phyloP scores from a whole-genome alignment of 2,888 invertebrate species.

The Eupithecia insigniata region DNA sequence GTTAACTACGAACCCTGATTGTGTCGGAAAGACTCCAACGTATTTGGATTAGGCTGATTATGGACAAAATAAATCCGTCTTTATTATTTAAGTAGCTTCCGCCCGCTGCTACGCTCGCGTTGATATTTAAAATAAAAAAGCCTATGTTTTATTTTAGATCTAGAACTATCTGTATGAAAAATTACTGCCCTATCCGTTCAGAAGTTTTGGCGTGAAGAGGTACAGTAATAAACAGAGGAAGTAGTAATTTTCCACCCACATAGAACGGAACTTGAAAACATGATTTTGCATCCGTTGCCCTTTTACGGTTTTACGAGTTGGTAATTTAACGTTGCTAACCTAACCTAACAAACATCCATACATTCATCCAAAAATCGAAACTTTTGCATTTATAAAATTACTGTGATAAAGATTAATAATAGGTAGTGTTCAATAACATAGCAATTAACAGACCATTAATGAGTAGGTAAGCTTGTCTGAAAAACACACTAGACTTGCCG shows the following conservation, averaged over 20 bases:
- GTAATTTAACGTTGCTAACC: too few relatives aligned
- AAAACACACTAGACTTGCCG: neutral
- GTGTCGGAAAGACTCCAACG: neutral
- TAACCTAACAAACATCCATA: too few relatives aligned
- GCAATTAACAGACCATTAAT: neutral
- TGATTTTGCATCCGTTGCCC: neutral
- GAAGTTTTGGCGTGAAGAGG: too few relatives aligned
- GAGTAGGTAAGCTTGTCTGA: neutral
- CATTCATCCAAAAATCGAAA: too few relatives aligned
- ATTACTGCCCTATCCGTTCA: too few relatives aligned
- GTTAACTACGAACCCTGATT: neutral
- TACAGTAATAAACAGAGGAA: too few relatives aligned
- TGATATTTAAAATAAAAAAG: too few relatives aligned
- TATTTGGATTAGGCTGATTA: neutral
- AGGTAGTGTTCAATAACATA: neutral
- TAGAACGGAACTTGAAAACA: neutral
- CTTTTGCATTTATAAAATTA: too few relatives aligned
- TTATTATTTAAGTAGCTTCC: neutral
- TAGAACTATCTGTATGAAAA: too few relatives aligned
- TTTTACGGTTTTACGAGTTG: conserved; percentile 11
- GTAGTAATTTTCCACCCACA: conserved; percentile 2
- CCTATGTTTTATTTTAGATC: too few relatives aligned
- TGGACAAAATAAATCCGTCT: neutral
- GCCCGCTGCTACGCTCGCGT: too few relatives aligned
- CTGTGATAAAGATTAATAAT: neutral